Evolutionary conservation across 2,888 invertebrate species (phyloP), one percentile per base, ranked within the genome.

Genomic region (Euplexia lucipara): DNA sequence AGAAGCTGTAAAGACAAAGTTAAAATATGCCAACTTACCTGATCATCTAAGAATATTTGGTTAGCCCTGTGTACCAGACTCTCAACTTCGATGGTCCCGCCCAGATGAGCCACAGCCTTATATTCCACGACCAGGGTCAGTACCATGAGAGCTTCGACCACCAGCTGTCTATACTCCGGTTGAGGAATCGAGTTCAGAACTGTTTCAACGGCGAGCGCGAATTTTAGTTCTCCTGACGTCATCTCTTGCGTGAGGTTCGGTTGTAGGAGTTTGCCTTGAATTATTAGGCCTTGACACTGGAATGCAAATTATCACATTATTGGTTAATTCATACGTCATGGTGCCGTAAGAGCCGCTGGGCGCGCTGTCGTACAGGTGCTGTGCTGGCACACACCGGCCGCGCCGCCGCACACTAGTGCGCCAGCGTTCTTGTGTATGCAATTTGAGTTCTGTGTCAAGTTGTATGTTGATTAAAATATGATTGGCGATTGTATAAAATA

Each of bases 151-250:
- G 99, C 99, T 94, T 99, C 99, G 0, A 99, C 99, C 59, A 99
- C 97, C 73, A 99, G 93, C 90, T 99, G 99, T 22, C 99, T 96
- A 92, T 99, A 99, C 91, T 99, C 99, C 0, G 99, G 99, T 90
- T 99, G 99, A 0, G 99, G 99, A 83, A 99, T 99, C 54, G 98
- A 97, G 90, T 99, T 99, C 54, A 99, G 95, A 3, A 99, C 99
- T 2, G 99, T 98, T 93, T 99, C 99, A 0, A 99, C 99, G 60
- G 99, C 98, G 16, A 99, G 95, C 0, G 99, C 99, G 93, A 99
- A 99, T 94, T 99, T 99, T 82, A 99, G 93, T 94, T 99, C 99
- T 44, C 99, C 99, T 0, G 99, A 97, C 0, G 99, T 99, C 99
- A 99, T 99, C 96, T 99, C 99, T 95, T 99, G 98, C 0, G 99